These are phyloP conservation scores for Drosophila serrata DNA, from an alignment of 1,140 invertebrate species.

Conservation along the genomic window DNA sequence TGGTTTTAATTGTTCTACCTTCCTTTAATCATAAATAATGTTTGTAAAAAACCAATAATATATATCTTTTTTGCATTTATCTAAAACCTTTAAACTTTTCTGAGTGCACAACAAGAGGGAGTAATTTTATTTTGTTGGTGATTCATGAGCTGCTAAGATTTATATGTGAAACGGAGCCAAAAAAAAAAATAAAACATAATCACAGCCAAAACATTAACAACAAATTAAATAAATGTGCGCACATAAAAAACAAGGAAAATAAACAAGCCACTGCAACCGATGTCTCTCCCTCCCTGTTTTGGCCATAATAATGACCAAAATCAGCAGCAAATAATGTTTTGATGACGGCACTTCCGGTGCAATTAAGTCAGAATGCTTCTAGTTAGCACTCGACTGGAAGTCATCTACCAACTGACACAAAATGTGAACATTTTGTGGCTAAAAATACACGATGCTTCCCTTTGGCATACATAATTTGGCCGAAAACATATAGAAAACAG, in stretches of 20 bases:
- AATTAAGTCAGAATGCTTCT: slow-evolving; percentile 61
- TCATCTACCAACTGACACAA: slow-evolving; percentile 53
- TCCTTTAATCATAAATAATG: not conserved
- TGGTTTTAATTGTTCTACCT: not conserved
- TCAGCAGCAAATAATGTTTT: slow-evolving; percentile 44
- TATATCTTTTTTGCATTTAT: not conserved
- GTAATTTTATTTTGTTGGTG: slow-evolving; percentile 26
- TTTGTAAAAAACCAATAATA: not conserved
- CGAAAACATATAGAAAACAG: slow-evolving; percentile 22
- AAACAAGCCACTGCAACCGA: slow-evolving; percentile 42
- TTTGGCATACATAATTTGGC: slow-evolving; percentile 43
- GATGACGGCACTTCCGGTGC: slow-evolving; percentile 76
- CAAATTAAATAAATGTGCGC: slow-evolving; percentile 63
- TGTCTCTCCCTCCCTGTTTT: not conserved
- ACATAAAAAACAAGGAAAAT: slow-evolving; percentile 45
- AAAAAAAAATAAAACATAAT: slow-evolving; percentile 24
- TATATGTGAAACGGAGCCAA: slow-evolving; percentile 51
- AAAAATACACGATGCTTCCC: slow-evolving; percentile 42
- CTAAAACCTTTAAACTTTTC: not conserved
- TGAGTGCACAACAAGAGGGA: slow-evolving; percentile 7
- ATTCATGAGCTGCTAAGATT: slow-evolving; percentile 58
- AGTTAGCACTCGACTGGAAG: slow-evolving; percentile 53
- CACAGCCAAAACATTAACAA: slow-evolving; percentile 53
- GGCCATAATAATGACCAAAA: slow-evolving; percentile 39
- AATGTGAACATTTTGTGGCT: slow-evolving; percentile 19